phyloP scores from a whole-genome alignment of 2,797 vertebrate species.

The Salarias fasciatus region DNA sequence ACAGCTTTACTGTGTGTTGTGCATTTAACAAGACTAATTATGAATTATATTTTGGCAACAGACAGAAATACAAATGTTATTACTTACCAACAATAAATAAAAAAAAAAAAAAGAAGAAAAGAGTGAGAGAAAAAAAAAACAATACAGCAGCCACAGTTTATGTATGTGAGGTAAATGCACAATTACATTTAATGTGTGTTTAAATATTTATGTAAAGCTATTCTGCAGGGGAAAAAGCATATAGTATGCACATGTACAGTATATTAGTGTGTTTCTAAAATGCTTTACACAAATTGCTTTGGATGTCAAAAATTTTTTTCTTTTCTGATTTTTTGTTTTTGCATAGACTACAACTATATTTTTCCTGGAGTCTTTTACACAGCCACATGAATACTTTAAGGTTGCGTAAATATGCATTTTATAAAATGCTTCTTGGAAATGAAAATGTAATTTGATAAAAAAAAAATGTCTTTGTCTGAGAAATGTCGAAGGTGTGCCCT shows the following conservation, averaged over 20 bases:
- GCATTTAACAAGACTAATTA: constrained; percentile 46
- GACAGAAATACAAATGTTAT: constrained; percentile 16
- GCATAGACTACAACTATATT: neutral
- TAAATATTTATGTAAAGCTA: neutral
- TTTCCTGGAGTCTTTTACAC: neutral
- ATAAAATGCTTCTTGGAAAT: constrained; percentile 3
- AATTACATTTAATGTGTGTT: neutral
- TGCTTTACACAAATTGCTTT: neutral
- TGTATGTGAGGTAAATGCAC: constrained; percentile 1
- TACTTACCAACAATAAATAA: neutral
- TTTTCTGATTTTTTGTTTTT: too few species aligned
- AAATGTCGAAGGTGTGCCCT: too few species aligned
- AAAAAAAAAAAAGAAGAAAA: too few species aligned
- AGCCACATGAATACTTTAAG: neutral
- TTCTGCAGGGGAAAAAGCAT: neutral
- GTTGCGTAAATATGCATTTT: constrained; percentile 6
- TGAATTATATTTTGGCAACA: constrained; percentile 37
- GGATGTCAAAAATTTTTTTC: neutral
- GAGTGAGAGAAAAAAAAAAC: too few species aligned
- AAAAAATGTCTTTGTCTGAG: neutral
- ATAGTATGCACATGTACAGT: neutral
- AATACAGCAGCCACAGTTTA: neutral
- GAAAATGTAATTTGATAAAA: constrained; percentile 4
- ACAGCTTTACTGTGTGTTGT: constrained; percentile 63
- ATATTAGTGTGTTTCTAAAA: neutral